Evolutionary conservation across 2,797 vertebrate species (phyloP).

Genomic region (Distichodus sexfasciatus): DNA sequence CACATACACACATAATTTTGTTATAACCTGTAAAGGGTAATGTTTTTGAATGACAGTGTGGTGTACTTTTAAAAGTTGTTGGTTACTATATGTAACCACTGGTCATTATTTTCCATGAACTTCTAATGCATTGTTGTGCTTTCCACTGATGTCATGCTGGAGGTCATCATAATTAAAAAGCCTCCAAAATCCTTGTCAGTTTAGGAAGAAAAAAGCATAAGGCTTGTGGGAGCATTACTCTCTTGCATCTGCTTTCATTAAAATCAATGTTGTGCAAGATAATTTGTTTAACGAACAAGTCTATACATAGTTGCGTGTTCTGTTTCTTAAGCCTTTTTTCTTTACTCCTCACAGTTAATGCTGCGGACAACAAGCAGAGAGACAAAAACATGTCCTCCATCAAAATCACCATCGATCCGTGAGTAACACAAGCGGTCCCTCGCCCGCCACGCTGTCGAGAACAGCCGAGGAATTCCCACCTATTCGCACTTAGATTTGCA

Average conservation of each 20-base stretch:
- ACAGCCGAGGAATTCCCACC: not conserved
- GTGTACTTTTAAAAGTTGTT: not conserved
- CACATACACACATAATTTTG: not conserved
- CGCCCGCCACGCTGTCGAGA: not conserved
- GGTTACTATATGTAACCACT: not conserved
- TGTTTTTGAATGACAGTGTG: not conserved
- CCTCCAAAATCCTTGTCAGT: not conserved
- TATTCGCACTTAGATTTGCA: not conserved
- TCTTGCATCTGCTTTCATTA: not conserved
- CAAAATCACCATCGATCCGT: slow-evolving; percentile 97
- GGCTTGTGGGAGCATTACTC: not conserved
- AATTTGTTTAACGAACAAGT: too few species aligned
- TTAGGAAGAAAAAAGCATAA: not conserved
- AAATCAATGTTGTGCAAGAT: not conserved
- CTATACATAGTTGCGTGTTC: too few species aligned
- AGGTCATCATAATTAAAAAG: not conserved
- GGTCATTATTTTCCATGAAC: not conserved
- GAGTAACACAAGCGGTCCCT: slow-evolving; percentile 66
- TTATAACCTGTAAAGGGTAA: too few species aligned
- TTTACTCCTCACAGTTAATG: slow-evolving; percentile 84
- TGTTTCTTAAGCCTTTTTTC: slow-evolving; percentile 30
- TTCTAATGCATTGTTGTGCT: not conserved
- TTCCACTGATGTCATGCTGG: not conserved
- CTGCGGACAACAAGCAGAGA: slow-evolving; percentile 97
- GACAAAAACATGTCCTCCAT: slow-evolving; percentile 97